Base-by-base conservation (phyloP, 1,140 invertebrate species). In the Zaprionus capensis region DNA sequence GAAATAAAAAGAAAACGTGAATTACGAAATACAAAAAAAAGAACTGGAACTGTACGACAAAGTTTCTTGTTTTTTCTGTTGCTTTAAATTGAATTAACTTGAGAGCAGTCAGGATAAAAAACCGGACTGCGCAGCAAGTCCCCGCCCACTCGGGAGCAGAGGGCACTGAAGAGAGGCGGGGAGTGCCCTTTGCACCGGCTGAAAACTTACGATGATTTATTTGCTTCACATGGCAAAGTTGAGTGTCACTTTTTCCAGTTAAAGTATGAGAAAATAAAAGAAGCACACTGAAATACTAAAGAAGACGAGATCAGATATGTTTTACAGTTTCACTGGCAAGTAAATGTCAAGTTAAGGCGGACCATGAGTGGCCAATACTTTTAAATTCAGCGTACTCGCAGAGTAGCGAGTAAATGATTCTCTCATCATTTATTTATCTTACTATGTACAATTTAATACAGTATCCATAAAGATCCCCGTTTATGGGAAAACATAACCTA, bases 181-280 rank as follows among this genome's bases (percentile, higher is more conserved):
- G 20, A 34, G 65, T 87, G 71, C 65, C 83, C 73, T 78, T 80
- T 82, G 78, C 83, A 87, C 84, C 80, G 84, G 84, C 81, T 71
- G 66, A 88, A 87, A 88, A 87, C 84, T 84, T 88, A 73, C 74
- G 84, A 88, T 87, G 84, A 87, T 87, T 87, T 87, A 87, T 87
- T 87, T 87, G 84, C 84, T 87, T 88, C 84, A 88, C 84, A 81
- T 87, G 84, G 81, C 84, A 87, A 81, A 88, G 84, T 87, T 78
- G 78, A 83, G 84, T 83, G 84, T 88, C 84, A 81, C 71, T 83
- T 81, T 83, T 80, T 75, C 68, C 55, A 76, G 68, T 64, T 76
- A 68, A 65, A 76, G 55, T 74, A 67, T 41, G 24, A 58, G 22
- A 22, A 63, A 34, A 51, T 12, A 64, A 53, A 66, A 12, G 28